phyloP scores from a whole-genome alignment of 1,140 invertebrate genomes.

The Holotrichia oblita region DNA sequence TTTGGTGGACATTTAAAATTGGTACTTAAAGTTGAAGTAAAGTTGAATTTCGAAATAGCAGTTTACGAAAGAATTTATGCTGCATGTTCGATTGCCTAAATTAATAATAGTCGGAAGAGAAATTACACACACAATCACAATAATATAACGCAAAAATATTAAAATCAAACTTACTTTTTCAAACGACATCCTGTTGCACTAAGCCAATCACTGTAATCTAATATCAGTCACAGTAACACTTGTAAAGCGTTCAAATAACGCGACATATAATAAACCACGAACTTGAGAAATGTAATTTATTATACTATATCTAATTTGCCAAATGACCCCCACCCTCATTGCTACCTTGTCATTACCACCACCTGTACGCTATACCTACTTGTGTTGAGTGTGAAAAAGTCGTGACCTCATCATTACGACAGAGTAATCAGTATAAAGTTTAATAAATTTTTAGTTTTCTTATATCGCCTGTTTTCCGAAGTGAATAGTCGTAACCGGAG shows the following conservation, averaged over 20 bases:
- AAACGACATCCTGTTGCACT: not conserved
- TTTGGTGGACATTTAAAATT: too few relatives aligned
- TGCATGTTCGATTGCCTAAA: not conserved
- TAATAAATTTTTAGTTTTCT: not conserved
- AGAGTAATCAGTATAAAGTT: not conserved
- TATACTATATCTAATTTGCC: slow-evolving; percentile 8
- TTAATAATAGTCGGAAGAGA: not conserved
- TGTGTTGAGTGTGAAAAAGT: not conserved
- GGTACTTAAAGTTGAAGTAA: not conserved
- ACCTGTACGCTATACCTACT: not conserved
- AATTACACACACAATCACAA: not conserved
- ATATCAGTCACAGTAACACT: not conserved
- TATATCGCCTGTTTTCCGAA: not conserved
- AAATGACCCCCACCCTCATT: not conserved
- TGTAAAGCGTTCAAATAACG: not conserved
- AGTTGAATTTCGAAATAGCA: not conserved
- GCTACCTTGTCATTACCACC: slow-evolving; percentile 11
- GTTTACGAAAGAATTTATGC: not conserved
- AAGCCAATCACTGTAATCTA: not conserved
- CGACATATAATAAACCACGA: not conserved
- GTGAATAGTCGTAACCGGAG: not conserved
- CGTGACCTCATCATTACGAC: slow-evolving; percentile 19
- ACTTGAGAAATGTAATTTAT: not conserved
- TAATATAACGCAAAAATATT: too few relatives aligned
- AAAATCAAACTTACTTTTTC: not conserved